Evolutionary conservation across 2,888 invertebrate species (phyloP).

Genomic region (Dyspetes luteomarginatus): DNA sequence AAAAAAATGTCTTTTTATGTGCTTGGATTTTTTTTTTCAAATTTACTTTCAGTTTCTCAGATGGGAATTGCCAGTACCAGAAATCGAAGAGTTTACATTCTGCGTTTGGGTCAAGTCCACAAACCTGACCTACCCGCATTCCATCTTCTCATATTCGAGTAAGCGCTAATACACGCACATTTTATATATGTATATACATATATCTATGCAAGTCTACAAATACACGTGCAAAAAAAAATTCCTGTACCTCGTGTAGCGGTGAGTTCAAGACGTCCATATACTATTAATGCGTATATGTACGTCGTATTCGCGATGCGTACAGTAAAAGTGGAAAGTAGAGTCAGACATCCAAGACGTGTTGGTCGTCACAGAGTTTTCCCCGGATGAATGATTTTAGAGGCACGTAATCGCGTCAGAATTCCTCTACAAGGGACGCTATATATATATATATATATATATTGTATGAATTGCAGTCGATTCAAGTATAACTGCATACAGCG

Average conservation of each 20-base stretch:
- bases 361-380: conserved; percentile 32
- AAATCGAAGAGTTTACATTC: conserved; percentile 85
- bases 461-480: not conserved
- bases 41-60: conserved; percentile 83
- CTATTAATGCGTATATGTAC: conserved; percentile 7
- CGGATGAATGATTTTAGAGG: conserved; percentile 37
- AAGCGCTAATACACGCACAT: conserved; percentile 76
- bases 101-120: conserved; percentile 85
- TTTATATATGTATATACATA: not conserved
- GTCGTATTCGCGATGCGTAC: conserved; percentile 35
- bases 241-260: not conserved
- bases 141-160: conserved; percentile 86
- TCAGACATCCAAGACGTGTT: not conserved
- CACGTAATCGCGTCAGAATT: conserved; percentile 30
- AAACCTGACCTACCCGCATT: conserved; percentile 84
- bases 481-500: not conserved
- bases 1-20: too few species aligned
- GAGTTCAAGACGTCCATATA: conserved; percentile 28
- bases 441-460: not conserved
- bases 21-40: too few species aligned
- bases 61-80: conserved; percentile 84
- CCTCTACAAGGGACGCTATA: not conserved
- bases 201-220: not conserved
- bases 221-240: conserved; percentile 10
- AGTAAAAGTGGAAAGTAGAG: conserved; percentile 57